Evolutionary conservation across 2,888 invertebrate genomes (phyloP).

Genomic region (Ceratothoa steindachneri): DNA sequence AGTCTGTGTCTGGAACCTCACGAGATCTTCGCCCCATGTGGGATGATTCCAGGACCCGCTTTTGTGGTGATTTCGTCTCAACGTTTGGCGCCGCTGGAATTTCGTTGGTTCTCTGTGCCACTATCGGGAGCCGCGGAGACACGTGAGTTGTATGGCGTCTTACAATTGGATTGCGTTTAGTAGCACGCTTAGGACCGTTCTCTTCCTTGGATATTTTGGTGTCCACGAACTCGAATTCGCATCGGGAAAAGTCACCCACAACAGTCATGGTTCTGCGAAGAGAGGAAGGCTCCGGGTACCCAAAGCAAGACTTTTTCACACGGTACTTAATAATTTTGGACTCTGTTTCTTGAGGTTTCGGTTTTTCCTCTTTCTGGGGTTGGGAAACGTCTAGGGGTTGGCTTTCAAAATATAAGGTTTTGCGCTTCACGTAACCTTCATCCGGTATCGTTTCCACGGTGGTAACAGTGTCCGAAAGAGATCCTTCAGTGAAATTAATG

Average conservation of each 20-base stretch:
- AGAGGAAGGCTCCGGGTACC: background rate
- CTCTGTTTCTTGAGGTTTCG: background rate
- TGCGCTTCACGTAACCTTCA: conserved; percentile 11
- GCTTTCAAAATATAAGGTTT: conserved; percentile 11
- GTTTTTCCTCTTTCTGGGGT: background rate
- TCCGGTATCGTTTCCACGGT: background rate
- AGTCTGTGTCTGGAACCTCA: background rate
- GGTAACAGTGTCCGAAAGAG: background rate
- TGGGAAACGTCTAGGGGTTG: background rate
- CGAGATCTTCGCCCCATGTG: background rate
- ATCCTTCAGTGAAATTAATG: background rate
- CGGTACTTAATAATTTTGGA: background rate
- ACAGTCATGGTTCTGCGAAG: background rate
- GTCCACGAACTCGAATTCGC: background rate
- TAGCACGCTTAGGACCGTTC: background rate
- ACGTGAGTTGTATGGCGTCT: background rate
- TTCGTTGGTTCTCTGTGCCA: background rate
- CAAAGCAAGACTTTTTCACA: background rate
- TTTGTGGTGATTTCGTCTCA: background rate
- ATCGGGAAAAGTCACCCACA: background rate
- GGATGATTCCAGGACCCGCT: background rate
- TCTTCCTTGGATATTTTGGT: background rate
- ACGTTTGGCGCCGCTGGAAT: background rate
- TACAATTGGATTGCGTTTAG: background rate
- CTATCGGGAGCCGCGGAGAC: too few relatives aligned